These are phyloP conservation scores for Sebastes kiyomatsui DNA, from an alignment of 2,797 vertebrate genomes.

Conservation along the genomic window DNA sequence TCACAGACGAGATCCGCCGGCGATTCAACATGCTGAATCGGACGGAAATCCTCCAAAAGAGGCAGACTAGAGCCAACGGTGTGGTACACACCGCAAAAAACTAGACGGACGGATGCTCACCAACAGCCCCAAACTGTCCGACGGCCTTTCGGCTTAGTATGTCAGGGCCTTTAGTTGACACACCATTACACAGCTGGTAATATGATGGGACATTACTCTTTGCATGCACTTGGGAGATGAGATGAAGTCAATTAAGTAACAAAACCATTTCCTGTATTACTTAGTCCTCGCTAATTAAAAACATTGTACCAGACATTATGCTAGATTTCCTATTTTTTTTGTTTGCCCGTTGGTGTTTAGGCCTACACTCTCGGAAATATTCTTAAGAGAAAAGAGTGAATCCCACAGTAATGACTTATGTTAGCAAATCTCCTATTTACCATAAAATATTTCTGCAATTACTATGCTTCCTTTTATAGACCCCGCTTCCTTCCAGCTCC, in stretches of 20 bases:
- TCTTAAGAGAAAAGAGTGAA: background rate
- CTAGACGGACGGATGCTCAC: no score
- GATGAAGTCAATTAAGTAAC: background rate
- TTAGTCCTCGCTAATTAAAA: background rate
- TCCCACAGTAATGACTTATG: background rate
- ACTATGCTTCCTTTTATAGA: background rate
- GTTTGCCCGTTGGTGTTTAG: background rate
- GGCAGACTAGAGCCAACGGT: no score
- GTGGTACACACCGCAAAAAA: no score
- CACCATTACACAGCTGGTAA: background rate
- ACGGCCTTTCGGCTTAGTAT: no score
- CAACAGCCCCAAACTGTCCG: no score
- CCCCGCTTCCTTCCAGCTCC: background rate
- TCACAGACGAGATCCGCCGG: no score
- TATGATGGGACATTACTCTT: background rate
- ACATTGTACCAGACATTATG: background rate
- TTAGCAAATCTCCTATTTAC: slow-evolving; percentile 2
- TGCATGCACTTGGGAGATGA: background rate
- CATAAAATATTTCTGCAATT: background rate
- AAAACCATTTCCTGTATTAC: background rate
- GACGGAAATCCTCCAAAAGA: no score
- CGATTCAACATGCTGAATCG: no score
- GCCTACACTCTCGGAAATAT: background rate
- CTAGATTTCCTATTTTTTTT: background rate
- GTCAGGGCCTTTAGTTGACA: no score